These are phyloP conservation scores for Furnarius figulus DNA, from an alignment of 2,113 vertebrate genomes.

Conservation along the genomic window DNA sequence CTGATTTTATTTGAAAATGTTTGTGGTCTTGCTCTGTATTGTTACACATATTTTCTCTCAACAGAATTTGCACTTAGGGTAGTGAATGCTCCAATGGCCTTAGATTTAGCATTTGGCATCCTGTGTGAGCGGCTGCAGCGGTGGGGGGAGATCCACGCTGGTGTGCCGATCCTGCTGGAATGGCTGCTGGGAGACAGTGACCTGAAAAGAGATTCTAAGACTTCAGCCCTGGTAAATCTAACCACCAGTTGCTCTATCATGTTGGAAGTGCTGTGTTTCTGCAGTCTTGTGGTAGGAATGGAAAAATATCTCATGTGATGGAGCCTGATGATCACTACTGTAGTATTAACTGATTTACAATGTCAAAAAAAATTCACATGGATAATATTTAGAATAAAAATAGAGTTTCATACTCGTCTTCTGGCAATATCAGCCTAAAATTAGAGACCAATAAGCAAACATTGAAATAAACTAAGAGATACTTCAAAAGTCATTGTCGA, in stretches of 20 bases:
- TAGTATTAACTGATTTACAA: neutral
- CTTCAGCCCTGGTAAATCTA: conserved; percentile 61
- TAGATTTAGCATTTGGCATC: conserved; percentile 79
- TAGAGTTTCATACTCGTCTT: neutral
- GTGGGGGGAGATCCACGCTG: conserved; percentile 76
- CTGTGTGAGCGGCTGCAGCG: conserved; percentile 83
- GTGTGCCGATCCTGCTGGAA: conserved; percentile 75
- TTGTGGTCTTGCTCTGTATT: neutral
- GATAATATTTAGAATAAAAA: neutral
- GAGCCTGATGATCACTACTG: neutral
- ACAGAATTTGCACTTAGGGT: conserved; percentile 76
- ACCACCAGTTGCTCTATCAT: neutral
- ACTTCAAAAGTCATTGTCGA: neutral
- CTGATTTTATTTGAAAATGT: neutral
- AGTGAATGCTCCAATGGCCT: conserved; percentile 83
- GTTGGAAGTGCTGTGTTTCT: neutral
- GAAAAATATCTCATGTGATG: neutral
- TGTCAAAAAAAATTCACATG: neutral
- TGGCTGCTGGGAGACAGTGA: conserved; percentile 86
- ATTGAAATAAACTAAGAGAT: neutral
- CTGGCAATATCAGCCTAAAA: neutral
- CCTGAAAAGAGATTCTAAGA: neutral
- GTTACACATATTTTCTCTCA: neutral
- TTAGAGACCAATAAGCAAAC: neutral
- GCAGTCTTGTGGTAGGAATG: neutral